These are phyloP conservation scores for Anadara kagoshimensis DNA, from an alignment of 1,140 invertebrate species.

Conservation along the genomic window DNA sequence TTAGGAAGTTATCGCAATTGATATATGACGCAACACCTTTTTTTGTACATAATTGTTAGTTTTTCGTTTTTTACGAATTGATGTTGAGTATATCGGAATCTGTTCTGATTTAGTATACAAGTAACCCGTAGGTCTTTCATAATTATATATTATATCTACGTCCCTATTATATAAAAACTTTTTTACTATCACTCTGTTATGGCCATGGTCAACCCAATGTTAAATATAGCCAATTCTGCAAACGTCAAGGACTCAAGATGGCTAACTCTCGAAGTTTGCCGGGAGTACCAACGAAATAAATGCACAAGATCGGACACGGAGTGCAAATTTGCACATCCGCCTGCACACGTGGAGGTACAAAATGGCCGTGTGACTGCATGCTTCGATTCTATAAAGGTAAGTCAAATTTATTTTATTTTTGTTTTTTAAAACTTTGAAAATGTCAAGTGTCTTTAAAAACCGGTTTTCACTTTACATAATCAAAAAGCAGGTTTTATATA, in stretches of 20 bases:
- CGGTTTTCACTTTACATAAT: no score
- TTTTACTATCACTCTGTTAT: constrained; percentile 75
- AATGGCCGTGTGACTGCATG: constrained; percentile 99
- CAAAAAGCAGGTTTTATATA: no score
- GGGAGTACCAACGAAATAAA: constrained; percentile 99
- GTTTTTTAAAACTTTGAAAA: constrained; percentile 4
- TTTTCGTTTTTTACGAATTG: no score
- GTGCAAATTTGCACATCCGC: constrained; percentile 99
- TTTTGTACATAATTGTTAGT: no score
- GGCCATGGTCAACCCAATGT: constrained; percentile 85
- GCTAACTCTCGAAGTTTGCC: constrained; percentile 99
- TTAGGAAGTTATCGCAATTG: no score
- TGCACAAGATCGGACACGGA: constrained; percentile 98
- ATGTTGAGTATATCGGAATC: no score
- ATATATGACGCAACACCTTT: no score
- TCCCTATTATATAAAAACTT: constrained; percentile 2
- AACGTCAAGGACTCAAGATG: constrained; percentile 99
- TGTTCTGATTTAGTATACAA: no score
- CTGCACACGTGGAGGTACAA: constrained; percentile 99
- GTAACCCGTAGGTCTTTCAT: constrained; percentile 22
- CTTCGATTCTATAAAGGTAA: constrained; percentile 99
- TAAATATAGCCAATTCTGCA: constrained; percentile 51
- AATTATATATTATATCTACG: constrained; percentile 4
- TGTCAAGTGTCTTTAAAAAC: no score
- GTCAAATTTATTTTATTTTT: constrained; percentile 62